Base-by-base conservation (phyloP, 1,140 invertebrate species). In the Magallana ariakensis region DNA sequence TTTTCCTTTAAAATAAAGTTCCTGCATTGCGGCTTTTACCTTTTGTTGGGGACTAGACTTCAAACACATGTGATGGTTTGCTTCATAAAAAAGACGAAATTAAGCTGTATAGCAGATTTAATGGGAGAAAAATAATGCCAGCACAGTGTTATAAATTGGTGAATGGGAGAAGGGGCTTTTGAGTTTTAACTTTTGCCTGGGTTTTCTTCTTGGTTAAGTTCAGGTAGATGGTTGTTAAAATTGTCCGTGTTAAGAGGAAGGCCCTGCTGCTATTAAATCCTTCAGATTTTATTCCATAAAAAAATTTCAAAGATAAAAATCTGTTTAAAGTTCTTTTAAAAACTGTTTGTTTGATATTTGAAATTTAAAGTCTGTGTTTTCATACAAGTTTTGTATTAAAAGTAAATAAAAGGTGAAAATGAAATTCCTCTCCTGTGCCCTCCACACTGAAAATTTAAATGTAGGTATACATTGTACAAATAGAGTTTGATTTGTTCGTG, bases 41-140 rank as follows among this genome's bases (percentile, higher is more conserved):
- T 84, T 83, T 87, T 81, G 80, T 82, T 83, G 54, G 53, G 56
- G 83, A 87, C 80, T 60, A 83, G 46, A 87, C 86, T 87, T 87
- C 86, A 87, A 87, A 87, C 82, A 87, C 81, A 58, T 22, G 83
- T n/a, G 57, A 83, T 87, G 55, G 26, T 62, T 60, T 22, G 83
- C 22, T 53, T 84, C 84, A 58, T 54, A 46, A 80, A 75, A 87
- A 81, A 87, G 55, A 66, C 83, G 86, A 87, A 87, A 84, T 81
- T 62, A 80, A 87, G 86, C 86, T 56, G 54, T 75, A 84, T 84
- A 58, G 56, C 60, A 60, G 82, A 84, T 87, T 87, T 87, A 84
- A 87, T 84, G 56, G 82, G 60, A 87, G 26, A 84, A 87, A 85
- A 57, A 87, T 83, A 83, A 54, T 55, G 80, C 66, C 66, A 75